Base-by-base conservation (phyloP, 2,888 invertebrate genomes). In the Timema cristinae region DNA sequence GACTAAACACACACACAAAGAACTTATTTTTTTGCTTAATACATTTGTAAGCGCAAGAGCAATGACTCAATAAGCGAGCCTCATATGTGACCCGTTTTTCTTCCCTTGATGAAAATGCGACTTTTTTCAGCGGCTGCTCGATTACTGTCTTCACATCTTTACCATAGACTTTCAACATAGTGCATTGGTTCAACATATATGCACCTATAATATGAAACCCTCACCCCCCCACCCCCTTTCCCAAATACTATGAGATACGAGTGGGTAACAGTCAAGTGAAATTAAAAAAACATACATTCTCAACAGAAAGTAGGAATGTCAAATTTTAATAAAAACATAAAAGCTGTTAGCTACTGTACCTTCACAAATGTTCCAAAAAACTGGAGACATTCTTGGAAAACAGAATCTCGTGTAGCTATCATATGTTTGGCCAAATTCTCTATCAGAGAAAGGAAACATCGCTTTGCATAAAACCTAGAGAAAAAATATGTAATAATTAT, bases 331-430 rank as follows among this genome's bases (percentile, higher is more conserved):
- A n/a, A 59, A 16, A 15, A 59, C 16, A 66, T n/a, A 6, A 67
- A 49, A 50, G 8, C 50, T 47, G 47, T 81, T 81, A 32, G 32
- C 32, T 32, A 32, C 32, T 32, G 32, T 32, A 89, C 89, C 83
- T 85, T 97, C 96, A 81, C 95, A n/a, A 96, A 77, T 93, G 94
- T 80, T n/a, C 95, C 94, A 70, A 97, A 86, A 83, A 97, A 97
- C 77, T 89, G 89, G 73, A 95, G 86, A 79, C 95, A 94, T 79
- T 97, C 97, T 77, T 92, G 90, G 73, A 95, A 86, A 50, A 95
- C 92, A 48, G 91, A 87, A 83, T 97, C 97, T 79, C 92, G 89
- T 69, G 95, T 88, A 67, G 93, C 91, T 72, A 97, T 92, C 84
- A 95, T 89, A 81, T 97, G 95, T 79, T 96, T 96, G 0, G 94